phyloP scores from a whole-genome alignment of 2,113 vertebrate genomes.

The Myanophis thanlyinensis region DNA sequence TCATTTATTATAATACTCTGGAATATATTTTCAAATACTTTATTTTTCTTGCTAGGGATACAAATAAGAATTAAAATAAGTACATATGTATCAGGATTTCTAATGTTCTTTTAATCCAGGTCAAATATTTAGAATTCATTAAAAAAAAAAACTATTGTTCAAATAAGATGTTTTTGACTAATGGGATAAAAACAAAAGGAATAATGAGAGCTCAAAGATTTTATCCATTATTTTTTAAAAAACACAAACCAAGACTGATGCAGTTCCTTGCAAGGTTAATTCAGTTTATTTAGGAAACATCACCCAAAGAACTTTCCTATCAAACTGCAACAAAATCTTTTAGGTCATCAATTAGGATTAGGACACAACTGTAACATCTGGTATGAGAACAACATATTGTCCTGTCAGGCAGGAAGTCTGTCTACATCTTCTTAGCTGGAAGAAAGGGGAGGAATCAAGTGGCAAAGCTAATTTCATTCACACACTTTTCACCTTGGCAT shows the following conservation, averaged over 20 bases:
- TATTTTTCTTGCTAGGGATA: background rate
- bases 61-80: background rate
- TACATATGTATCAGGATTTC: background rate
- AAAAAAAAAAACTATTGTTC: background rate
- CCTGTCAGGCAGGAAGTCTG: slow-evolving; percentile 22
- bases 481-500: slow-evolving; percentile 13
- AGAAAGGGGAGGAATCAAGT: background rate
- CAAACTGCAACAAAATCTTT: background rate
- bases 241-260: background rate
- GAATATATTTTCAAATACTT: background rate
- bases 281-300: slow-evolving; percentile 19
- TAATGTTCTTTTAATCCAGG: background rate
- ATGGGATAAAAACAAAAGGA: slow-evolving; percentile 20
- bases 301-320: background rate
- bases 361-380: slow-evolving; percentile 27
- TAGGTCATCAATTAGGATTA: slow-evolving; percentile 36
- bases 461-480: background rate
- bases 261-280: background rate
- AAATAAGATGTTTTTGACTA: slow-evolving; percentile 25
- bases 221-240: slow-evolving; percentile 20
- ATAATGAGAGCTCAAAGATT: slow-evolving; percentile 29
- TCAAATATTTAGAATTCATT: slow-evolving; percentile 33
- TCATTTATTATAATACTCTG: background rate
- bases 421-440: slow-evolving; percentile 24
- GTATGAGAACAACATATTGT: slow-evolving; percentile 29